Evolutionary conservation across 2,113 vertebrate species (phyloP), one percentile per base, ranked within the genome.

Genomic region (western clawed frog (Xenopus tropicalis)): DNA sequence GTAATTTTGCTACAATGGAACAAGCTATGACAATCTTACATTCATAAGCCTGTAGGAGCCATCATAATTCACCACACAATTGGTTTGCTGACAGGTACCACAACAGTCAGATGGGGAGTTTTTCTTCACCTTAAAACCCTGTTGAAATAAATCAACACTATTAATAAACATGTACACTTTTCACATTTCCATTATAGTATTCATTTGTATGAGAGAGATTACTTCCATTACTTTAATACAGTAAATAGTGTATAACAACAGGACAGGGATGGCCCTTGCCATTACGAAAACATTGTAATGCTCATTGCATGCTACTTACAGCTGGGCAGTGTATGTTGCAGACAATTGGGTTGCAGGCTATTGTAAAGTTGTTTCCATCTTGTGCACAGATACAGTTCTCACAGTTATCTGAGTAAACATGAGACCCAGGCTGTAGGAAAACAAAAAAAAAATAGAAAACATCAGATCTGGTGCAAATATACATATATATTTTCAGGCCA

Each of bases 41-140:
- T 57, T 72, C 68, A 98, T 71, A 23, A 91, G 3, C 4, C 87
- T 23, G 4, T n/a, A 0, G 9, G 61, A 54, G 11, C 4, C 59
- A 0, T 22, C 20, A 0, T 71, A 1, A 11, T 1, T 66, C 69
- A 94, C 6, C 20, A 93, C 1, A 78, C 97, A 98, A 14, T 90
- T 89, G 9, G 90, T 94, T 88, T 98, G 94, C 48, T 91, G 74
- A 44, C 96, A 98, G 71, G 77, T 90, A 37, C 85, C 86, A 82
- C 97, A 98, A 70, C 96, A 98, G 78, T 92, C 86, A 0, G 64
- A 29, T 9, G 52, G 52, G 16, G 12, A 75, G 20, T 22, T 61
- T 12, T 68, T 37, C 37, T 80, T 74, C 11, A 23, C 21, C 48
- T 85, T 82, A 1, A 85, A 91, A 37, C 90, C 91, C 91, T 92